Percentiles rank a stretch among this genome's conserved stretches.
phyloP scores from a whole-genome alignment of 2,113 vertebrate genomes.

The Sinocyclocheilus anshuiensis region DNA sequence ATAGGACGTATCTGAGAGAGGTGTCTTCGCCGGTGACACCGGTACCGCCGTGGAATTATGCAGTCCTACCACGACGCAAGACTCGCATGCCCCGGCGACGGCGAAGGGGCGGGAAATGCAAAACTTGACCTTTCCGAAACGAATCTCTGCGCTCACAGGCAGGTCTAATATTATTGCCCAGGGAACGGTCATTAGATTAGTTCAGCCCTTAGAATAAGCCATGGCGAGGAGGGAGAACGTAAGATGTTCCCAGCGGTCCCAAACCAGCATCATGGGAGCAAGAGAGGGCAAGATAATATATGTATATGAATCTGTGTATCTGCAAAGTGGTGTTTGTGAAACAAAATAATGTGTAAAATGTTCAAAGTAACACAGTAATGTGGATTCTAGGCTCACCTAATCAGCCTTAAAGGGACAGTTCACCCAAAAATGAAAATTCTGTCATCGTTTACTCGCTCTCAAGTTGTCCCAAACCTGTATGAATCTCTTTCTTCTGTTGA shows the following conservation, averaged over 20 bases:
- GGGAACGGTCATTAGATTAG: slow-evolving; percentile 47
- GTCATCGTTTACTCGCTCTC: no score
- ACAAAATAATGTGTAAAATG: background rate
- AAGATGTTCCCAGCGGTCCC: background rate
- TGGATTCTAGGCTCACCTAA: background rate
- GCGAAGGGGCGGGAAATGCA: slow-evolving; percentile 48
- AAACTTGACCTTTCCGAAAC: slow-evolving; percentile 59
- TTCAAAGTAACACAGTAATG: background rate
- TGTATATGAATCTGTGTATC: background rate
- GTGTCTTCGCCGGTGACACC: slow-evolving; percentile 38
- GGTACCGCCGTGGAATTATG: slow-evolving; percentile 48
- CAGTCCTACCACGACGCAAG: background rate
- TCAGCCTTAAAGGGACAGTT: background rate
- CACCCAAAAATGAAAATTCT: no score
- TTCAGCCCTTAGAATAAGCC: slow-evolving; percentile 50
- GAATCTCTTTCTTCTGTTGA: no score
- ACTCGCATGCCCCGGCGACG: background rate
- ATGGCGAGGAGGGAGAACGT: background rate
- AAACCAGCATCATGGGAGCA: background rate
- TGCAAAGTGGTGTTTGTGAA: background rate
- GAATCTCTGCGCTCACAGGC: slow-evolving; percentile 29
- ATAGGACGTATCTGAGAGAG: slow-evolving; percentile 61
- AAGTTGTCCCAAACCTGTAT: no score
- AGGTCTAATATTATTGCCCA: slow-evolving; percentile 56
- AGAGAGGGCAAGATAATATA: background rate